Evolutionary conservation across 2,888 invertebrate species (phyloP).

Genomic region (Erebia palarica): DNA sequence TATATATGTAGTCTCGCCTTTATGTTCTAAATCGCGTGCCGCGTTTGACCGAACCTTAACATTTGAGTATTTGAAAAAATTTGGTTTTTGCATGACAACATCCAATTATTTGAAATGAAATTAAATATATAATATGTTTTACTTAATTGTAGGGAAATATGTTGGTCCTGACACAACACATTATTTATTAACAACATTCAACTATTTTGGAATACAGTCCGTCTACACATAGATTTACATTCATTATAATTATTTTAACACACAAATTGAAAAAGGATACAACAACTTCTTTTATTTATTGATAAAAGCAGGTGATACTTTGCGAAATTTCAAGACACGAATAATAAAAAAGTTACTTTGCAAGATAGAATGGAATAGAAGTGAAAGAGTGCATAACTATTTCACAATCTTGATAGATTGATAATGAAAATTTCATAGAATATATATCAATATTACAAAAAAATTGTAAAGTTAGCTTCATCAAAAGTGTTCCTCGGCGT

Average conservation of each 20-base stretch:
- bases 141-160: conserved; percentile 5
- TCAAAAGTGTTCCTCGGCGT: too few relatives aligned
- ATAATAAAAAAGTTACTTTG: neutral
- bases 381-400: neutral
- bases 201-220: conserved; percentile 4
- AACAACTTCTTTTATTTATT: neutral
- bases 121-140: neutral
- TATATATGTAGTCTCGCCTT: too few relatives aligned
- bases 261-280: neutral
- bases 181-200: conserved; percentile 1
- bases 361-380: neutral
- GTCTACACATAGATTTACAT: neutral
- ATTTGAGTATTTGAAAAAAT: too few relatives aligned
- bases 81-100: neutral
- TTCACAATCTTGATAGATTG: too few relatives aligned
- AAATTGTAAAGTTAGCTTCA: too few relatives aligned
- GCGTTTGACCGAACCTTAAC: too few relatives aligned
- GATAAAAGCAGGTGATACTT: neutral
- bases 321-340: neutral
- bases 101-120: neutral
- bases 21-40: too few relatives aligned
- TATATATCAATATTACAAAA: too few relatives aligned
- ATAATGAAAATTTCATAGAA: too few relatives aligned
- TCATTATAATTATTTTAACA: neutral
- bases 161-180: conserved; percentile 35